Base-by-base conservation (phyloP, 2,113 vertebrate genomes). In the Rhinopithecus roxellana region DNA sequence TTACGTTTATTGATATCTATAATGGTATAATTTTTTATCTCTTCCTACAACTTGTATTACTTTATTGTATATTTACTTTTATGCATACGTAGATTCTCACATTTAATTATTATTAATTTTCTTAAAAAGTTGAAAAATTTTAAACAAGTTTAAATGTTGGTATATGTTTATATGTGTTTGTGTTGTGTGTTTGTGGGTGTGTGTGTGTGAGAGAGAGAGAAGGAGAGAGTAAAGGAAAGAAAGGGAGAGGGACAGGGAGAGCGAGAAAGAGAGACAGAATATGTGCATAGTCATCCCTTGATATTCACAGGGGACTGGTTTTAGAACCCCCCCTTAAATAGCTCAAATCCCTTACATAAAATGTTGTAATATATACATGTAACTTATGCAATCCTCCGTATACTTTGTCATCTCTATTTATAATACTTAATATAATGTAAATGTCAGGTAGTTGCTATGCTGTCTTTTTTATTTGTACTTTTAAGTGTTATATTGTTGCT, bases 61-160 rank as follows among this genome's bases (percentile, higher is more conserved):
- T 92, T 89, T 50, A 93, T 93, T 16, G 78, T 77, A 2, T n/a
- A 78, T 82, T 89, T 81, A 80, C 20, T 94, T 84, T 77, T 70
- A 45, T 5, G 13, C 0, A 3, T 38, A 52, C 85, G 50, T 61
- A 82, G 11, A 59, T 38, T n/a, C 14, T 18, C 14, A 82, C 43
- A 52, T 74, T 85, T 45, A 96, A 43, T 90, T 93, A 80, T 6
- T 38, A 85, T n/a, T 82, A n/a, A 25, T 27, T 48, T 87, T 93
- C 35, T 10, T 90, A 43, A 77, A 59, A 74, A 77, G 4, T 81
- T 70, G 43, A 92, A 95, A 35, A 27, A 2, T 70, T 94, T 89
- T 61, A 52, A 57, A 52, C 9, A 93, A 67, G 13, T 93, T 89
- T 59, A 70, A 52, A 78, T 52, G 48, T 80, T 32, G 52, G 14